Percentiles rank a stretch among this genome's conserved stretches.
These are phyloP conservation scores for Pheosia gnoma DNA, from an alignment of 2,888 invertebrate genomes.

Conservation along the genomic window DNA sequence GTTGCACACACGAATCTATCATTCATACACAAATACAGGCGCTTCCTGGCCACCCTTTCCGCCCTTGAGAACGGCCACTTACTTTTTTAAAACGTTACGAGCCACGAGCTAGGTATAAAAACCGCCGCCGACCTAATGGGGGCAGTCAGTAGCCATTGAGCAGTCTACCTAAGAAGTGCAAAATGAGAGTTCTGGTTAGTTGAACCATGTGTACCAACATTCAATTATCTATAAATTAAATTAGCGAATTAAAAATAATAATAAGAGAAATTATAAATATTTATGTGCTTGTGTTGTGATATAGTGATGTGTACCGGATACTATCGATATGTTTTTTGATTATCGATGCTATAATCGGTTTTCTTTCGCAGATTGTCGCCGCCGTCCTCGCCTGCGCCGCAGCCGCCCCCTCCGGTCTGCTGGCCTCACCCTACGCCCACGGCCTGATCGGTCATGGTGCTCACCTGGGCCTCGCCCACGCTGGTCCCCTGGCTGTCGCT, in stretches of 20 bases:
- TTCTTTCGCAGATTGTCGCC: slow-evolving; percentile 81
- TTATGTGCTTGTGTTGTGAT: slow-evolving; percentile 22
- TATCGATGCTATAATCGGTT: slow-evolving; percentile 38
- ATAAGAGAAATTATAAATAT: slow-evolving; percentile 18
- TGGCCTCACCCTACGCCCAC: slow-evolving; percentile 62
- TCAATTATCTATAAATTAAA: slow-evolving; percentile 9
- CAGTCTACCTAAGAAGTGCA: slow-evolving; percentile 83
- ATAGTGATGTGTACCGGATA: slow-evolving; percentile 31
- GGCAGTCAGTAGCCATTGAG: slow-evolving; percentile 82
- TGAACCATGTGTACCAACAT: slow-evolving; percentile 22
- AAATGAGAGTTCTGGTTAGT: slow-evolving; percentile 82
- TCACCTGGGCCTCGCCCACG: slow-evolving; percentile 43
- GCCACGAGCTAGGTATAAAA: slow-evolving; percentile 72
- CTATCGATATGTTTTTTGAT: slow-evolving; percentile 17
- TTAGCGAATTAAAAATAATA: slow-evolving; percentile 16
- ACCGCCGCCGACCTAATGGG: slow-evolving; percentile 66
- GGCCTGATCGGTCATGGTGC: slow-evolving; percentile 45
- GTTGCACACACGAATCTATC: slow-evolving; percentile 44
- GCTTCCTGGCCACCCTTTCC: slow-evolving; percentile 80
- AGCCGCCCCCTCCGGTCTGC: slow-evolving; percentile 72
- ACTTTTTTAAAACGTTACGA: slow-evolving; percentile 77
- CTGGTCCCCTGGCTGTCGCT: slow-evolving; percentile 48
- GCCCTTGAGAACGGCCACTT: slow-evolving; percentile 78
- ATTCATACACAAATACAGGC: slow-evolving; percentile 59
- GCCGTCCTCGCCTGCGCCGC: slow-evolving; percentile 79